These are phyloP conservation scores for Thryonomys swinderianus DNA, from an alignment of 2,113 vertebrate species.

Conservation along the genomic window DNA sequence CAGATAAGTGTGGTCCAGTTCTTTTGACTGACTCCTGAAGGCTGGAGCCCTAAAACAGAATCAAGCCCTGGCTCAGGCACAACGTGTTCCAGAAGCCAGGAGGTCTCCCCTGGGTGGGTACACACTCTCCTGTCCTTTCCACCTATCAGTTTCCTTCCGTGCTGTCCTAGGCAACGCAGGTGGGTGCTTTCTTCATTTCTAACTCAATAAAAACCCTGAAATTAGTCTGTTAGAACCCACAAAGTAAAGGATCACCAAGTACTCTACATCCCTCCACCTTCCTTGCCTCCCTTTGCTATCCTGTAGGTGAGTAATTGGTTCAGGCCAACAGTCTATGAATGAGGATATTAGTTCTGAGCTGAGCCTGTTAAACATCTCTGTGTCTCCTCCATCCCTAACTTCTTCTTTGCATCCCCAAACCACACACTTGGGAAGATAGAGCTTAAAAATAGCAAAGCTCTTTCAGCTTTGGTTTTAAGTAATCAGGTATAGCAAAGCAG, in stretches of 20 bases:
- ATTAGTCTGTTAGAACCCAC: not conserved
- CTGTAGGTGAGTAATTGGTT: not conserved
- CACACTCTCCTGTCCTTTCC: not conserved
- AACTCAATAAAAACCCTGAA: not conserved
- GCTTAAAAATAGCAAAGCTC: not conserved
- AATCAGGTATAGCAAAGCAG: not conserved
- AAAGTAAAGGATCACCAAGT: not conserved
- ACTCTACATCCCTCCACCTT: not conserved
- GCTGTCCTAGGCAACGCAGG: not conserved
- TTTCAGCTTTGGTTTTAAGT: not conserved
- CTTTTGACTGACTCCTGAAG: not conserved
- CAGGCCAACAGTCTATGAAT: not conserved
- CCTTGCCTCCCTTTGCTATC: not conserved
- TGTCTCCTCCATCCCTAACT: not conserved
- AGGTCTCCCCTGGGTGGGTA: not conserved
- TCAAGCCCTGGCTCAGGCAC: not conserved
- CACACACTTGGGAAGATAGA: not conserved
- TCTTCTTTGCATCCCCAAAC: not conserved
- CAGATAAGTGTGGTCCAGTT: not conserved
- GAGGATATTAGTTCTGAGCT: not conserved
- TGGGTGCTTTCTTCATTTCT: not conserved
- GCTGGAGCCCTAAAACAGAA: not conserved
- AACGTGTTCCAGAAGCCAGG: not conserved
- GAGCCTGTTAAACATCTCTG: not conserved
- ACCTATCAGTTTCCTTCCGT: not conserved